Conservation (phyloP, 30 jellyfish, hydroid and myxozoan species). For the Mastigias papua region DNA sequence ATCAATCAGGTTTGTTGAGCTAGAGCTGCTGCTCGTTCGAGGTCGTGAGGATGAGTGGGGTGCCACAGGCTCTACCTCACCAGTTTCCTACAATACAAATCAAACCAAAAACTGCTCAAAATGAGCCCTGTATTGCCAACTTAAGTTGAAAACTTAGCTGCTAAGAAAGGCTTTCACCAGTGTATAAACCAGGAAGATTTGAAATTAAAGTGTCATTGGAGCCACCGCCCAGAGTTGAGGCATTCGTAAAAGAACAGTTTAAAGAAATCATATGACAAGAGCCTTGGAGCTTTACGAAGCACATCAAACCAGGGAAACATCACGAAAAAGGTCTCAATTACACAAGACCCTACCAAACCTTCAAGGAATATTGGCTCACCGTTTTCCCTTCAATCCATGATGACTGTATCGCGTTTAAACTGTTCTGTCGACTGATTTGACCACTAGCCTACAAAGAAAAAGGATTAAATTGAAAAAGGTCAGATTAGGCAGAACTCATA, state of each 20-base stretch:
- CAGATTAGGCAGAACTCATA: not conserved
- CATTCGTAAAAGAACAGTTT: too few species aligned
- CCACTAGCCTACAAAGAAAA: constrained; percentile 13
- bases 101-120: not conserved
- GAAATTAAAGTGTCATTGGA: too few species aligned
- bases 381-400: not conserved
- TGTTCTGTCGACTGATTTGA: constrained; percentile 42
- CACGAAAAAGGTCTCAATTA: too few species aligned
- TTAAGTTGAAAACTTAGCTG: not conserved
- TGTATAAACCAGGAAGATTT: too few species aligned
- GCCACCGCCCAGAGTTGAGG: too few species aligned
- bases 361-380: not conserved
- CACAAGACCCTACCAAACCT: too few species aligned
- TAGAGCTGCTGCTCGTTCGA: constrained; percentile 69
- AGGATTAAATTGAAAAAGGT: not conserved
- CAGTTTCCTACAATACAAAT: not conserved
- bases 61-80: not conserved
- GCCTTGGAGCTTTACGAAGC: too few species aligned
- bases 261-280: too few species aligned
- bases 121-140: not conserved
- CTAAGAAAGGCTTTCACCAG: too few species aligned
- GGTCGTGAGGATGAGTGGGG: constrained; percentile 26
- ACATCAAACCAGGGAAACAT: too few species aligned
- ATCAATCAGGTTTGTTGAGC: constrained; percentile 62
- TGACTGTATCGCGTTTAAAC: constrained; percentile 12